Evolutionary conservation across 1,140 invertebrate genomes (phyloP).

Genomic region (Drosophila oshimai): DNA sequence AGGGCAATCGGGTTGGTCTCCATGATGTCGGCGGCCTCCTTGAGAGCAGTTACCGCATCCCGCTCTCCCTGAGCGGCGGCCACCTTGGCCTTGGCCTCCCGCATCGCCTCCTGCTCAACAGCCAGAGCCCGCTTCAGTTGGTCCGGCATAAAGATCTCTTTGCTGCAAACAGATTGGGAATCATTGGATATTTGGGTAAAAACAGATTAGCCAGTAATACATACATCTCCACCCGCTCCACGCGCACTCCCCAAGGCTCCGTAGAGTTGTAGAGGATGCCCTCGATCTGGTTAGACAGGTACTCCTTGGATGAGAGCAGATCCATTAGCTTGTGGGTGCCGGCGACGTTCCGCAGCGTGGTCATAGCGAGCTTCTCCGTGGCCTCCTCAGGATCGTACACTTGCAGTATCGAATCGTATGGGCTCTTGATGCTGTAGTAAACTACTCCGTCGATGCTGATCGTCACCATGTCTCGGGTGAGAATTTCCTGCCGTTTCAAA

Average conservation of each 20-base stretch:
- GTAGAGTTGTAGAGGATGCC: slow-evolving; percentile 87
- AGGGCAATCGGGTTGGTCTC: slow-evolving; percentile 91
- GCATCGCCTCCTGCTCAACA: slow-evolving; percentile 92
- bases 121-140: slow-evolving; percentile 93
- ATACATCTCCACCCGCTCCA: slow-evolving; percentile 97
- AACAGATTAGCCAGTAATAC: slow-evolving; percentile 56
- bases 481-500: slow-evolving; percentile 86
- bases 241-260: slow-evolving; percentile 97
- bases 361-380: slow-evolving; percentile 92
- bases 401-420: slow-evolving; percentile 90
- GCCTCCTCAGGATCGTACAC: slow-evolving; percentile 90
- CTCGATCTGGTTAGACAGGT: slow-evolving; percentile 85
- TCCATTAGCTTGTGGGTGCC: slow-evolving; percentile 93
- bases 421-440: slow-evolving; percentile 91
- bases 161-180: slow-evolving; percentile 84
- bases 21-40: slow-evolving; percentile 95
- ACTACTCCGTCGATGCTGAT: slow-evolving; percentile 96
- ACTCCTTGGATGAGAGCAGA: slow-evolving; percentile 89
- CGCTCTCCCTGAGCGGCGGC: slow-evolving; percentile 92
- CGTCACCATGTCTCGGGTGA: slow-evolving; percentile 96
- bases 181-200: neutral
- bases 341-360: slow-evolving; percentile 93
- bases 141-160: slow-evolving; percentile 93
- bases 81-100: slow-evolving; percentile 89
- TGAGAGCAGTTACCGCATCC: slow-evolving; percentile 92